These are phyloP conservation scores for Rhipidura dahli DNA, from an alignment of 2,113 vertebrate genomes.

Conservation along the genomic window DNA sequence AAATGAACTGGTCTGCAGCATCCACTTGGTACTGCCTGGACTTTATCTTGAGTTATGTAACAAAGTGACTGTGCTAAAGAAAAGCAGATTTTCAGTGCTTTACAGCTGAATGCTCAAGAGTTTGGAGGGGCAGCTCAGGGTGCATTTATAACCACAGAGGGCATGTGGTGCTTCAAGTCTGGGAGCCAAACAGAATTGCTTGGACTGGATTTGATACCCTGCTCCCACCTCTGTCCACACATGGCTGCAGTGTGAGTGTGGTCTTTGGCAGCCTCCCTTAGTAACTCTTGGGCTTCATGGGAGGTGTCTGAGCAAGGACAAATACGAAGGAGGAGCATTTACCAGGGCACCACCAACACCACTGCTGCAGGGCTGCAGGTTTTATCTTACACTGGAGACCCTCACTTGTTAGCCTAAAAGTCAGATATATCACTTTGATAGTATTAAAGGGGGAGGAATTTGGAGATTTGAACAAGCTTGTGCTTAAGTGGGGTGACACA, in stretches of 20 bases:
- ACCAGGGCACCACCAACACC: neutral
- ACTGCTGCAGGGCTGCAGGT: neutral
- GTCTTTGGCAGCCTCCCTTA: neutral
- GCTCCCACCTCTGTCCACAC: neutral
- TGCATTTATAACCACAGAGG: neutral
- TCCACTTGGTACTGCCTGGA: neutral
- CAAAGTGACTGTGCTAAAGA: neutral
- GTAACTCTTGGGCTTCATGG: neutral
- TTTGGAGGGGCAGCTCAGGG: neutral
- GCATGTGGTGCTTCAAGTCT: fast-evolving
- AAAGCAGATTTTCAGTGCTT: neutral
- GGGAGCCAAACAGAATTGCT: neutral
- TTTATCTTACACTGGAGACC: neutral
- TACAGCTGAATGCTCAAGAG: neutral
- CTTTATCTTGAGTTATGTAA: neutral
- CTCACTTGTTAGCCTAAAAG: neutral
- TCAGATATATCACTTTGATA: neutral
- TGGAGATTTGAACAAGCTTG: neutral
- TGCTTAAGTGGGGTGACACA: neutral
- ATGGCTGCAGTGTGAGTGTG: neutral
- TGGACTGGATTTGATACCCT: neutral
- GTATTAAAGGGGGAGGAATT: neutral
- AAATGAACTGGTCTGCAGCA: neutral
- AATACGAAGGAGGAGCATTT: neutral
- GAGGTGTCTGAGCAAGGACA: neutral